These are phyloP conservation scores for human DNA, from an alignment of 2,113 vertebrate genomes.

Conservation along the genomic window DNA sequence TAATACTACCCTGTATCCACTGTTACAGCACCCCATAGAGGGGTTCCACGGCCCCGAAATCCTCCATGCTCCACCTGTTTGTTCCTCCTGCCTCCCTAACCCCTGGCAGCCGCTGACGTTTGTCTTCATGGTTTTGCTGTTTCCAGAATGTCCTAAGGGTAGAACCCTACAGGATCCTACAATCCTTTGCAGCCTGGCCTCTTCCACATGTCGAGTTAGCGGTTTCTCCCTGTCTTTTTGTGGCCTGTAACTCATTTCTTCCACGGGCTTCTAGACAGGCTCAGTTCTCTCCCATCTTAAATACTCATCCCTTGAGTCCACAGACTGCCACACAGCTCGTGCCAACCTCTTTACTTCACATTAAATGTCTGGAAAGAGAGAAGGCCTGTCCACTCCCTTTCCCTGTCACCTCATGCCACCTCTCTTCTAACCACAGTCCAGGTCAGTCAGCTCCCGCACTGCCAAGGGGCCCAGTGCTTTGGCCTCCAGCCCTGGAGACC, in stretches of 20 bases:
- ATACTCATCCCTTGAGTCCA: background rate
- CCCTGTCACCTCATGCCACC: accelerated
- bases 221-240: accelerated
- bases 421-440: background rate
- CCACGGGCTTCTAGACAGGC: background rate
- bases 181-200: too few relatives aligned
- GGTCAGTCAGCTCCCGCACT: background rate
- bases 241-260: background rate
- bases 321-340: background rate
- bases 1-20: accelerated
- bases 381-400: background rate
- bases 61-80: accelerated
- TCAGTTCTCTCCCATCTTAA: background rate
- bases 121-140: accelerated
- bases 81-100: background rate
- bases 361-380: background rate
- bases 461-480: background rate
- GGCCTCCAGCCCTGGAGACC: background rate
- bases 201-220: accelerated
- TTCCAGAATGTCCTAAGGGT: background rate
- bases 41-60: background rate
- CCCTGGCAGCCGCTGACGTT: background rate
- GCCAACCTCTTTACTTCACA: background rate
- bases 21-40: background rate
- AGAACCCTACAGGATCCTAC: background rate